These are phyloP conservation scores for Pheosia gnoma DNA, from an alignment of 2,888 invertebrate species.

Conservation along the genomic window DNA sequence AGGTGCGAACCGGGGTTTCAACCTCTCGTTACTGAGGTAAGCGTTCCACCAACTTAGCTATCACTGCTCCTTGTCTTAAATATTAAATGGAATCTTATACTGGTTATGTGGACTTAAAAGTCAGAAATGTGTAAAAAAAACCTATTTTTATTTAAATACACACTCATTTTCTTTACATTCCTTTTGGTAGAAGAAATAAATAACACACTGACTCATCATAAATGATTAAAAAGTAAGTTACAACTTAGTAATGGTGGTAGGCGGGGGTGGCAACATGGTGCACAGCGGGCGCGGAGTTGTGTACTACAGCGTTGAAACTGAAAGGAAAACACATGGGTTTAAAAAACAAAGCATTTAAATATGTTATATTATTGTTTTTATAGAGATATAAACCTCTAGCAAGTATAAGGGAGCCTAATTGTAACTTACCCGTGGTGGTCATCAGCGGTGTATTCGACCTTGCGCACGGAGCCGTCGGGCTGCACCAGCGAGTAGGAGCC, in stretches of 20 bases:
- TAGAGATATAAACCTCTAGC: too few species aligned
- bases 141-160: conserved; percentile 15
- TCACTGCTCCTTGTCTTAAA: too few species aligned
- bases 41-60: too few species aligned
- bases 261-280: conserved; percentile 62
- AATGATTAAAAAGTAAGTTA: conserved; percentile 22
- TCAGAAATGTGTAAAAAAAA: conserved; percentile 2
- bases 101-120: not conserved
- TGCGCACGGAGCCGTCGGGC: conserved; percentile 68
- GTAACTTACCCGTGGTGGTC: conserved; percentile 41
- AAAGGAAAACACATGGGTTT: conserved; percentile 24
- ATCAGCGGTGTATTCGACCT: conserved; percentile 71
- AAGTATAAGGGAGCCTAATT: too few species aligned
- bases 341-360: not conserved
- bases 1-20: too few species aligned
- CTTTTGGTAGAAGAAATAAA: conserved; percentile 16
- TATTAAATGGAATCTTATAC: too few species aligned
- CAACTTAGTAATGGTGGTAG: conserved; percentile 53
- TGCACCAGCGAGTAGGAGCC: conserved; percentile 81
- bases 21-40: too few species aligned
- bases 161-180: conserved; percentile 4
- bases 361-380: too few species aligned
- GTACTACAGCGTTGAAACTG: conserved; percentile 80
- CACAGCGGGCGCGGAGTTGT: conserved; percentile 67
- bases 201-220: conserved; percentile 9